These are phyloP conservation scores for Lepidonotus clava DNA, from an alignment of 2,888 invertebrate species.

Conservation along the genomic window DNA sequence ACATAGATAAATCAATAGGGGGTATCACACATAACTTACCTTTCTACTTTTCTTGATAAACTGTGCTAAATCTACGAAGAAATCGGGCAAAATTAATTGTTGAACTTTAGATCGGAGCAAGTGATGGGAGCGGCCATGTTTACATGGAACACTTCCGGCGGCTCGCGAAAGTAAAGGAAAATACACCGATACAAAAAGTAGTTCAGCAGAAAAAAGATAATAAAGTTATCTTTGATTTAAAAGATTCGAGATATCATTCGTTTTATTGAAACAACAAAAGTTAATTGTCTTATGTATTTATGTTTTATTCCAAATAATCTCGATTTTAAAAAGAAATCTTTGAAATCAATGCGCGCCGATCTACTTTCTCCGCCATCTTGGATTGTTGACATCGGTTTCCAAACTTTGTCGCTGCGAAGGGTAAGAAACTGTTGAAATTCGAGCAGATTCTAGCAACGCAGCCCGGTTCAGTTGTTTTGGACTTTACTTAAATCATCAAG, in stretches of 20 bases:
- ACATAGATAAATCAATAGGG: too few species aligned
- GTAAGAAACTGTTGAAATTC: neutral
- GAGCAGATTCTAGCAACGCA: neutral
- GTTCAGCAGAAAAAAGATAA: neutral
- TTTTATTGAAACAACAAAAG: too few species aligned
- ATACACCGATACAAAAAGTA: neutral
- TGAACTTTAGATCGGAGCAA: neutral
- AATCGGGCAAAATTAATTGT: neutral
- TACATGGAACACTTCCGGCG: constrained; percentile 18
- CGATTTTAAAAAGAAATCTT: neutral
- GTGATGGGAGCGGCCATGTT: constrained; percentile 9
- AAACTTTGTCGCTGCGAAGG: neutral
- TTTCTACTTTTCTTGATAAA: too few species aligned
- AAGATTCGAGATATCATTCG: too few species aligned
- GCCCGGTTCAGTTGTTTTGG: neutral
- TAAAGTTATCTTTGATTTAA: neutral
- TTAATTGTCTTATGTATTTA: too few species aligned
- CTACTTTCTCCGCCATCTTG: constrained; percentile 58
- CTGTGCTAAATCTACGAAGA: too few species aligned
- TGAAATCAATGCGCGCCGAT: constrained; percentile 1
- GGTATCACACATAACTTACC: too few species aligned
- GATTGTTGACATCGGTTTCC: constrained; percentile 60
- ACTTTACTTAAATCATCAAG: constrained; percentile 1
- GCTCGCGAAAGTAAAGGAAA: neutral
- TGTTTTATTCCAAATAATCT: neutral